Percentiles rank a stretch among this genome's conserved stretches.
Evolutionary conservation across 2,888 invertebrate genomes (phyloP).

Genomic region (Dryobotodes eremita): DNA sequence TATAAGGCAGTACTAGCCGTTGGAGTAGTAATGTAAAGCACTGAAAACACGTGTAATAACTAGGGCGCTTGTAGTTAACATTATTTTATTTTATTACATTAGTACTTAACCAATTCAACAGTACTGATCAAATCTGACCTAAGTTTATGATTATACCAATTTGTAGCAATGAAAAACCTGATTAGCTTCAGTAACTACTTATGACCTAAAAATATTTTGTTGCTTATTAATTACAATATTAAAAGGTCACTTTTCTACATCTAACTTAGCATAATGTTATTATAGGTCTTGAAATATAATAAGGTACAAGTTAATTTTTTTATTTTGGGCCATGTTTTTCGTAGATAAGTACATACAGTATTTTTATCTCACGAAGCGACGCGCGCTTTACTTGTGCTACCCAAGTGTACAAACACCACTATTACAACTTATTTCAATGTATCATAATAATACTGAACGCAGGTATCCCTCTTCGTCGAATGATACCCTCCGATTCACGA

Average conservation of each 20-base stretch:
- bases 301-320: not conserved
- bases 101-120: constrained; percentile 14
- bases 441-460: not conserved
- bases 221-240: constrained; percentile 9
- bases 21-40: not conserved
- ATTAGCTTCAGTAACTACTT: not conserved
- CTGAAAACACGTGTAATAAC: not conserved
- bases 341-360: no score
- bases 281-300: not conserved
- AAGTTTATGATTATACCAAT: constrained; percentile 28
- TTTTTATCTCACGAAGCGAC: no score
- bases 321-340: no score
- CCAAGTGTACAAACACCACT: no score
- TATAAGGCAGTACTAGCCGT: no score
- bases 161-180: constrained; percentile 25
- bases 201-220: not conserved
- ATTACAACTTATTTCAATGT: not conserved
- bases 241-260: not conserved
- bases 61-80: not conserved
- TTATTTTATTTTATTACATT: constrained; percentile 3
- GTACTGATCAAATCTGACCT: constrained; percentile 36
- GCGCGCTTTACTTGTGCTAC: no score
- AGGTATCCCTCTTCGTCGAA: not conserved
- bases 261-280: not conserved
- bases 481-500: constrained; percentile 1